Evolutionary conservation across 2,888 invertebrate genomes (phyloP), one percentile per base, ranked within the genome.

Genomic region (Heliconius cydno): DNA sequence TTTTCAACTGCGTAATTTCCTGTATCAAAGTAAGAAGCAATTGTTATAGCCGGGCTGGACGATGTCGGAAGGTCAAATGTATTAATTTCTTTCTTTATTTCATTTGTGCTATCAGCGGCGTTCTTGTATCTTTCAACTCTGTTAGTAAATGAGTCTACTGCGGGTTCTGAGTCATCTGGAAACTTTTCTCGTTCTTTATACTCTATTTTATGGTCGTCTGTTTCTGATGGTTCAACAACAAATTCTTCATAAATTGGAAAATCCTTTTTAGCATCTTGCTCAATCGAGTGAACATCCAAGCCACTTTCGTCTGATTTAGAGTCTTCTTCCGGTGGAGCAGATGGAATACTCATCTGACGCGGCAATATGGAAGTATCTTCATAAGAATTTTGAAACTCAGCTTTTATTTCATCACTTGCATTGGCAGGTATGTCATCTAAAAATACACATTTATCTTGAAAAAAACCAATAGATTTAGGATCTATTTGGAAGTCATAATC

Each of bases 1-100:
- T 91, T 90, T 74, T 94, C 95, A 19, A 88, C 94, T 1, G 95
- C 94, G 82, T 92, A 94, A 79, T 95, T 94, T 2, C 95, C 94
- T 0, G 94, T 95, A 78, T 95, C 94, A 57, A 94, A 94, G 83
- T 94, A 95, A 1, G 95, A 95, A 9, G 93, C 91, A 84, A 94
- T 91, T 10, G 89, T 88, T 28, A 91, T 86, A 0, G 90, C 88
- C 28, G 91, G 90, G 78, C 88, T 90, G 4, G 84, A 85, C 1
- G 86, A 81, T 22, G 86, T 86, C 3, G 86, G 85, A 12, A 87
- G 68, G 34, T 85, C 83, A 52, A 85, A 83, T 5, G 83, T 19
- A n/a, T 79, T 79, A 15, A 79, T 76, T 57, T 80, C 84, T 76
- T 84, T 85, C 10, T 83, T 82, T 9, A 79, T 72, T 60, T 84